Base-by-base conservation (phyloP, 2,888 invertebrate species). In the Rhagium mordax region DNA sequence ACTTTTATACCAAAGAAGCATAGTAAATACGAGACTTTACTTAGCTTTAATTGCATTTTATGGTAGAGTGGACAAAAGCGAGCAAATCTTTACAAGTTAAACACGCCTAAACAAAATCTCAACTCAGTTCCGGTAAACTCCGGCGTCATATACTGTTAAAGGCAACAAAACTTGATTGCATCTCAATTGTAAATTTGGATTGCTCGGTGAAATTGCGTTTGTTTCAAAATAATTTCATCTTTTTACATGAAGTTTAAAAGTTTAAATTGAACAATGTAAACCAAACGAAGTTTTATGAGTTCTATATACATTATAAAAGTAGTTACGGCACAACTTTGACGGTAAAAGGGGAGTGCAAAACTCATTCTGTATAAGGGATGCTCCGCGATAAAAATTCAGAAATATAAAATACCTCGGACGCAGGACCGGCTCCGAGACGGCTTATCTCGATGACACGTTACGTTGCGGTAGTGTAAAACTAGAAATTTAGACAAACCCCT, bases 181-280 rank as follows among this genome's bases (percentile, higher is more conserved):
- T 77, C 73, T 73, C 77, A 74, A 77, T 66, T 66, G 71, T 66
- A 71, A 71, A 66, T 70, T 70, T 29, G 69, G 60, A 57, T 49
- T 62, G 71, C 53, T 51, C 71, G 72, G 74, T 74, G 83, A 84
- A 85, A 86, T 85, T 85, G 84, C 85, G 83, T 86, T 86, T 85
- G 85, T 85, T 85, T 85, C 85, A 81, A 83, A 85, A 86, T 85
- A 85, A 86, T 86, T 86, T 83, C 83, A 82, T 83, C 83, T 84
- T 83, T 83, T 85, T 83, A 81, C 79, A 77, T 73, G 76, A 82
- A 83, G 83, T 85, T 85, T 82, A 81, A 85, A 81, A 81, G 74
- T 85, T 85, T 85, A 85, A 85, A 85, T 85, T 86, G 85, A 83
- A 85, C 85, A 85, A 85, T 85, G 85, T 84, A 84, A 84, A 85